Conservation (phyloP, 2,113 vertebrate genomes). For the Bubo blakistoni region DNA sequence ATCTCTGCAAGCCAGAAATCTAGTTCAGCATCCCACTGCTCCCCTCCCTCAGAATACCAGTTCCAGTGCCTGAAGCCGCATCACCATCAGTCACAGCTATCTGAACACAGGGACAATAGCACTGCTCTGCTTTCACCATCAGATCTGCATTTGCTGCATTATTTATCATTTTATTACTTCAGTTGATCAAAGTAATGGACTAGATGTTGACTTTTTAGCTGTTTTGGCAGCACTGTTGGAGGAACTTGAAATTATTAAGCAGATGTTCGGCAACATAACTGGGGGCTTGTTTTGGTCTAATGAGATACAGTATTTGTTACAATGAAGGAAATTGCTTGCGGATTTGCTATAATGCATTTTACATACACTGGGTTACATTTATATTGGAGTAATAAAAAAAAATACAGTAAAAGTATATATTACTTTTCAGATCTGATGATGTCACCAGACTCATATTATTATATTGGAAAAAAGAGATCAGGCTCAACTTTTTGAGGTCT, state of each 20-base stretch:
- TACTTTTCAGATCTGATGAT: slow-evolving; percentile 62
- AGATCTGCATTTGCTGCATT: neutral
- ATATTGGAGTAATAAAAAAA: slow-evolving; percentile 34
- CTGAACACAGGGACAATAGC: neutral
- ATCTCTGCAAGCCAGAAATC: neutral
- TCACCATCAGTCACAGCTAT: rapidly evolving
- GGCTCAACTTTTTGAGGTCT: slow-evolving; percentile 25
- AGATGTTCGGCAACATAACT: slow-evolving; percentile 59
- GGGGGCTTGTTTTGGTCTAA: slow-evolving; percentile 54
- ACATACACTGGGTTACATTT: slow-evolving; percentile 29
- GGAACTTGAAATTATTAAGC: slow-evolving; percentile 65
- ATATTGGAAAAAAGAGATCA: slow-evolving; percentile 17
- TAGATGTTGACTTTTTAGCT: slow-evolving; percentile 13
- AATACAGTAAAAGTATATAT: slow-evolving; percentile 33
- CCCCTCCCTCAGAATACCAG: neutral
- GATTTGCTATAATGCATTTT: slow-evolving; percentile 69
- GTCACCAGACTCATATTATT: slow-evolving; percentile 48
- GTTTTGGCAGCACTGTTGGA: slow-evolving; percentile 33
- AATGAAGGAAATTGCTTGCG: slow-evolving; percentile 53
- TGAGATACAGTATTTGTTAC: slow-evolving; percentile 61
- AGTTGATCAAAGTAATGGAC: slow-evolving; percentile 1
- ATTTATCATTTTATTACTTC: neutral
- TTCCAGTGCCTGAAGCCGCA: neutral
- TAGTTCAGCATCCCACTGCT: neutral
- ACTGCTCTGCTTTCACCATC: neutral